Conservation (phyloP, 30 jellyfish, hydroid and myxozoan species). For the Aurelia aurita region DNA sequence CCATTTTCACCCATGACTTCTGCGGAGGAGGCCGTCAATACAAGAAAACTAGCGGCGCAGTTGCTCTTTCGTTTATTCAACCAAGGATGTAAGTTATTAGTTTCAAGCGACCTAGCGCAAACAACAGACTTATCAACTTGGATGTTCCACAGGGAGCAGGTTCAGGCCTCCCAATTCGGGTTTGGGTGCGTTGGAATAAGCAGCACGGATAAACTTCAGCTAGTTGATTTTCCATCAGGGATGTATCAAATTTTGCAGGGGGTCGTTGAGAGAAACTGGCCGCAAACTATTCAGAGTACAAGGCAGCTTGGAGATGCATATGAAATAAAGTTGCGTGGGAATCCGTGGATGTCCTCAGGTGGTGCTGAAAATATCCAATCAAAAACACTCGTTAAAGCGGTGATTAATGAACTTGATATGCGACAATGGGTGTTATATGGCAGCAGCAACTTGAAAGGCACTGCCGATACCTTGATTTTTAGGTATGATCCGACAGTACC, state of each 20-base stretch:
- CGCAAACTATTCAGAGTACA: constrained; percentile 52
- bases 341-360: constrained; percentile 77
- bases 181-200: constrained; percentile 70
- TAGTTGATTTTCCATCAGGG: constrained; percentile 57
- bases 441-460: constrained; percentile 51
- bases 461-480: constrained; percentile 66
- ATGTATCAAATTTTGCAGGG: constrained; percentile 5
- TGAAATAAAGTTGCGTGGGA: constrained; percentile 67
- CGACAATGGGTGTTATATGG: constrained; percentile 71
- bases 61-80: constrained; percentile 56
- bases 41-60: constrained; percentile 39
- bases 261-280: constrained; percentile 62
- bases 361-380: constrained; percentile 75
- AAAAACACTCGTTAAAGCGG: constrained; percentile 53
- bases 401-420: constrained; percentile 60
- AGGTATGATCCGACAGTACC: constrained; percentile 58
- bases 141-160: constrained; percentile 68
- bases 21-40: constrained; percentile 40
- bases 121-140: constrained; percentile 65
- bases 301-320: constrained; percentile 38
- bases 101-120: constrained; percentile 70
- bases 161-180: constrained; percentile 34
- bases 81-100: constrained; percentile 50
- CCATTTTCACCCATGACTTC: constrained; percentile 34
- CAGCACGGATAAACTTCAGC: constrained; percentile 50